These are phyloP conservation scores for Asobara japonica DNA, from an alignment of 1,140 invertebrate species.

Conservation along the genomic window DNA sequence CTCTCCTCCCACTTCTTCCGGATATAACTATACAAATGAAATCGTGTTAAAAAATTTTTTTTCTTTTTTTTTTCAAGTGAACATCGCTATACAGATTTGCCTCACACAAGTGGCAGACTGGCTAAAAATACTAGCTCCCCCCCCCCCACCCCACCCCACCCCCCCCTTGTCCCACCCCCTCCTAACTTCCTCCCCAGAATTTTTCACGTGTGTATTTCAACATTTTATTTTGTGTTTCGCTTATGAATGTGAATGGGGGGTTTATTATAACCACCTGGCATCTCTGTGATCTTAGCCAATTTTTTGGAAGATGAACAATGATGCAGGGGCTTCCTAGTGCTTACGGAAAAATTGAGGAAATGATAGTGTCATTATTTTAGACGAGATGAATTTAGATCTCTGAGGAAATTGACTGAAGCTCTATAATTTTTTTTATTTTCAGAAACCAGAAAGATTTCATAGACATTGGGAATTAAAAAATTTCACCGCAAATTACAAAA, in stretches of 20 bases:
- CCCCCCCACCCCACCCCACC: background rate
- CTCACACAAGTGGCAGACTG: conserved; percentile 25
- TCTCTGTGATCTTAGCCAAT: background rate
- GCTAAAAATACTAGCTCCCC: conserved; percentile 18
- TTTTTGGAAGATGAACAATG: background rate
- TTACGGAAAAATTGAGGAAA: no score
- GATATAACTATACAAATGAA: conserved; percentile 23
- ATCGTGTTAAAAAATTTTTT: conserved; percentile 31
- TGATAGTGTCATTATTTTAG: no score
- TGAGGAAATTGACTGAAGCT: no score
- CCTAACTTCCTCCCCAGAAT: conserved; percentile 17
- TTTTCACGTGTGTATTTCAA: background rate
- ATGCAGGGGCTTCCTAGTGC: no score
- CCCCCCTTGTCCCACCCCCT: conserved; percentile 4
- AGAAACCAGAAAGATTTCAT: no score
- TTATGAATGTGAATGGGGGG: background rate
- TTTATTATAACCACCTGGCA: background rate
- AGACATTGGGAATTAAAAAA: no score
- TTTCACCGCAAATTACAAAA: no score
- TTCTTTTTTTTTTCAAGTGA: background rate
- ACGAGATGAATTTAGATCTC: no score
- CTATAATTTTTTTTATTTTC: no score
- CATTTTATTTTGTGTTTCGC: background rate
- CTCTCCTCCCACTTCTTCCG: conserved; percentile 15
- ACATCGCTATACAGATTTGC: conserved; percentile 20